Conservation (phyloP, 2,113 vertebrate genomes). For the Sinocyclocheilus grahami region DNA sequence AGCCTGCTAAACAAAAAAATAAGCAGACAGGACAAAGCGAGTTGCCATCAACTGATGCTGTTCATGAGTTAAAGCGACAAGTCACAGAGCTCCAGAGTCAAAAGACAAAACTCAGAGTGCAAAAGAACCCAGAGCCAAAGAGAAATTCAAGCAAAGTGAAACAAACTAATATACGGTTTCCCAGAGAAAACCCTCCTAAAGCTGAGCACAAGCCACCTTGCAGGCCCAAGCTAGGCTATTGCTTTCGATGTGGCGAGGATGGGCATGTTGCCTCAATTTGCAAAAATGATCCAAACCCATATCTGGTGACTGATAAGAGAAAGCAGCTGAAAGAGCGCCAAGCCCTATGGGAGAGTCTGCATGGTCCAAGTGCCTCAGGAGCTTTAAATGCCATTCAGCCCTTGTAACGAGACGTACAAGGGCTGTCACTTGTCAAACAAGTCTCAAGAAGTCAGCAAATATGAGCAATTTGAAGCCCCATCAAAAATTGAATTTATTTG, state of each 20-base stretch:
- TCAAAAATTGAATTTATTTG: background rate
- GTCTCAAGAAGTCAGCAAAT: background rate
- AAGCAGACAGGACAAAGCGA: background rate
- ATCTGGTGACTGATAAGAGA: background rate
- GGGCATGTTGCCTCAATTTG: background rate
- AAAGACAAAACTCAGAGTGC: background rate
- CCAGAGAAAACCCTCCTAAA: background rate
- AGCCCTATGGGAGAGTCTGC: background rate
- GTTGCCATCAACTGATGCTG: background rate
- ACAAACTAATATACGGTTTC: background rate
- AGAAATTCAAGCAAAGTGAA: background rate
- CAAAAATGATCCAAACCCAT: background rate
- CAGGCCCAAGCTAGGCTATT: background rate
- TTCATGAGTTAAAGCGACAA: background rate
- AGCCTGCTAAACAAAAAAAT: background rate
- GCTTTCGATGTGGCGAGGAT: background rate
- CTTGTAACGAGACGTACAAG: background rate
- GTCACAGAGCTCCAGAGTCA: conserved; percentile 1
- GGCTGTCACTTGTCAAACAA: background rate
- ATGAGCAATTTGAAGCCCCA: background rate
- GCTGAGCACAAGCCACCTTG: background rate
- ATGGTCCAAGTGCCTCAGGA: background rate
- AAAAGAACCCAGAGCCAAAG: background rate
- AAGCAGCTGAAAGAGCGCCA: background rate
- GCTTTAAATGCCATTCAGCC: background rate